A percentile compares a stretch with the other conserved stretches of the same genome.
phyloP scores from a whole-genome alignment of 1,140 invertebrate species.

The Laodelphax striatellus region DNA sequence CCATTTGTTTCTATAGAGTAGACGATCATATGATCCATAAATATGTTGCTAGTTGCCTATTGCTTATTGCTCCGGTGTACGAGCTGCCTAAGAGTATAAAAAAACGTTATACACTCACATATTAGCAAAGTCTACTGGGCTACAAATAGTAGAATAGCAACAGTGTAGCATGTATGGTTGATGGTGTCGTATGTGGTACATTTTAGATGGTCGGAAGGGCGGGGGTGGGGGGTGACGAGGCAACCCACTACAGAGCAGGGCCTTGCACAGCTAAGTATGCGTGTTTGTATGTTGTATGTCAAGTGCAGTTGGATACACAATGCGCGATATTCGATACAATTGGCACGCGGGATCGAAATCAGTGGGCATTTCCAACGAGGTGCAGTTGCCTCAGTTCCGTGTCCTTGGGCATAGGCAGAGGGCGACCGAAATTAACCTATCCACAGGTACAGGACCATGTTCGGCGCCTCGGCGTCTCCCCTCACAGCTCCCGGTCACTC shows the following conservation, averaged over 20 bases:
- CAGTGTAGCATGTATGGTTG: no score
- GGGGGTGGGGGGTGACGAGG: no score
- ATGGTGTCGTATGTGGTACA: background rate
- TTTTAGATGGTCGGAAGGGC: background rate
- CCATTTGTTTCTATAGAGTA: no score
- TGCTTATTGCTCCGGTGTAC: no score
- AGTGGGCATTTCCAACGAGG: slow-evolving; percentile 82
- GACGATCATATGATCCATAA: no score
- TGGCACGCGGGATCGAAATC: slow-evolving; percentile 81
- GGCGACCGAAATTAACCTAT: slow-evolving; percentile 81
- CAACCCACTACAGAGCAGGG: background rate
- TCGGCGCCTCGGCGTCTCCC: background rate
- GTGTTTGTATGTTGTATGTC: slow-evolving; percentile 31
- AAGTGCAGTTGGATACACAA: slow-evolving; percentile 88
- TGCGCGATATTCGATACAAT: slow-evolving; percentile 93
- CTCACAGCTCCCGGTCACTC: background rate
- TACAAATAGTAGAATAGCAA: no score
- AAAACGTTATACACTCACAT: no score
- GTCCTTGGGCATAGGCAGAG: slow-evolving; percentile 86
- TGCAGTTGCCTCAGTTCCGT: slow-evolving; percentile 88
- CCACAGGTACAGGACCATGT: slow-evolving; percentile 63
- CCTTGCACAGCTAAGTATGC: background rate
- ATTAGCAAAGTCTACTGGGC: no score
- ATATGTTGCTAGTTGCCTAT: no score
- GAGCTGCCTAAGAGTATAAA: no score